Evolutionary conservation across 2,888 invertebrate genomes (phyloP).

Genomic region (Pinctada fucata): DNA sequence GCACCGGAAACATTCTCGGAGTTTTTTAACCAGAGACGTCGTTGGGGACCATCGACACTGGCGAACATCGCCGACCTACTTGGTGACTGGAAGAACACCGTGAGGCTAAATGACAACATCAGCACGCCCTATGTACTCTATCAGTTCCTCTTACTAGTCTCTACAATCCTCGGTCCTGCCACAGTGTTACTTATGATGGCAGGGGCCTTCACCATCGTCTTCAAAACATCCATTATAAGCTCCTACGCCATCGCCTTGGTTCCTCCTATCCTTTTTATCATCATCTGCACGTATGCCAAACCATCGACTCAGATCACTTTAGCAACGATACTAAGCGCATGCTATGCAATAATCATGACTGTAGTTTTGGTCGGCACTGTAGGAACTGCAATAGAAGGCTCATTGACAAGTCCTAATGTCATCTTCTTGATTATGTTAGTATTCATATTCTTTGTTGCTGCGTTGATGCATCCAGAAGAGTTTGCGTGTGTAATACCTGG

Average conservation of each 20-base stretch:
- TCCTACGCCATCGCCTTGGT: constrained; percentile 96
- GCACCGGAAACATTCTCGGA: constrained; percentile 86
- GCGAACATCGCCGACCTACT: constrained; percentile 97
- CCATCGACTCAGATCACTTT: constrained; percentile 88
- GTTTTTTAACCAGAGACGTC: constrained; percentile 97
- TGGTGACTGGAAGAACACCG: constrained; percentile 66
- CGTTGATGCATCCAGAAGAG: constrained; percentile 95
- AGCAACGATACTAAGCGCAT: constrained; percentile 81
- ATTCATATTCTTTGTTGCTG: constrained; percentile 98
- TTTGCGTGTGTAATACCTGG: constrained; percentile 80
- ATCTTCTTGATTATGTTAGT: constrained; percentile 79
- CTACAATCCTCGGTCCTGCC: constrained; percentile 67
- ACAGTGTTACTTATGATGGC: constrained; percentile 89
- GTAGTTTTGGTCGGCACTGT: constrained; percentile 99
- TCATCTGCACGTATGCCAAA: constrained; percentile 94
- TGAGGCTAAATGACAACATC: constrained; percentile 69
- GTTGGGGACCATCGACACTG: constrained; percentile 99
- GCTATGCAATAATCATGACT: constrained; percentile 98
- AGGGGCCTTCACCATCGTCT: constrained; percentile 98
- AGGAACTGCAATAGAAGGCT: constrained; percentile 97
- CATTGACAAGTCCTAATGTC: constrained; percentile 77
- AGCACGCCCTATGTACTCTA: constrained; percentile 68
- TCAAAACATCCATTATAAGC: constrained; percentile 96
- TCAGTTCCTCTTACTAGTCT: constrained; percentile 64
- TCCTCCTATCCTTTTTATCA: constrained; percentile 93